Evolutionary conservation across 2,888 invertebrate genomes (phyloP).

Genomic region (Drosophila siamana): DNA sequence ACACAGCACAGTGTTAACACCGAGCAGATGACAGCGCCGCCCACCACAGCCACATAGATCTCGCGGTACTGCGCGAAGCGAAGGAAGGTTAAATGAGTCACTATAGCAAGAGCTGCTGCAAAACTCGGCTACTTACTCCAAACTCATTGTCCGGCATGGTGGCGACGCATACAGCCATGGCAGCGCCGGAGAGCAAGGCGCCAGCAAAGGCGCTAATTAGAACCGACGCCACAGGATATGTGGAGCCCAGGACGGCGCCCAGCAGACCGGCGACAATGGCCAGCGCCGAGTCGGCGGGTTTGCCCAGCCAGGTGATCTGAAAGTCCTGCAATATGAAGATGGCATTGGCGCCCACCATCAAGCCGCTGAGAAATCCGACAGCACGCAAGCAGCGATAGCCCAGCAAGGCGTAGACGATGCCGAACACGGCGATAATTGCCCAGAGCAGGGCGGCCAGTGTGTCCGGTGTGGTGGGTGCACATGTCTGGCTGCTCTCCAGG

Average conservation of each 20-base stretch:
- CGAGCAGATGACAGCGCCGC: constrained; percentile 85
- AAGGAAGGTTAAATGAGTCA: fast-evolving
- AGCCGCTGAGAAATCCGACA: constrained; percentile 94
- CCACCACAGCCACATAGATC: constrained; percentile 85
- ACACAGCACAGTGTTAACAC: constrained; percentile 85
- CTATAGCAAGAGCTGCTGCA: neutral
- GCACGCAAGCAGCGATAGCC: constrained; percentile 96
- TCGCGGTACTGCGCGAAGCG: constrained; percentile 79
- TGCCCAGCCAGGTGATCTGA: constrained; percentile 91
- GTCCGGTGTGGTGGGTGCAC: constrained; percentile 83
- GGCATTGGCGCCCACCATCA: constrained; percentile 93
- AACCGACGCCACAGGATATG: constrained; percentile 85
- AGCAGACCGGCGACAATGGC: constrained; percentile 85
- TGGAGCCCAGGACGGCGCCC: constrained; percentile 85
- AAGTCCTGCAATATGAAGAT: constrained; percentile 94
- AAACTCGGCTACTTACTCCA: constrained; percentile 76
- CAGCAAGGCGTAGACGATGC: constrained; percentile 93
- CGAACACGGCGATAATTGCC: constrained; percentile 88
- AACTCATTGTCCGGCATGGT: constrained; percentile 86
- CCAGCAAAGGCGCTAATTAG: constrained; percentile 85
- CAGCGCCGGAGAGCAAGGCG: constrained; percentile 84
- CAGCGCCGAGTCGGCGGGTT: constrained; percentile 85
- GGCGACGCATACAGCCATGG: constrained; percentile 85
- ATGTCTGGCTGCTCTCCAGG: constrained; percentile 84
- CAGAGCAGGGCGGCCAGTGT: constrained; percentile 84